A percentile compares a stretch with the other conserved stretches of the same genome.
phyloP scores from a whole-genome alignment of 2,888 invertebrate species.

The Agrotis ipsilon region DNA sequence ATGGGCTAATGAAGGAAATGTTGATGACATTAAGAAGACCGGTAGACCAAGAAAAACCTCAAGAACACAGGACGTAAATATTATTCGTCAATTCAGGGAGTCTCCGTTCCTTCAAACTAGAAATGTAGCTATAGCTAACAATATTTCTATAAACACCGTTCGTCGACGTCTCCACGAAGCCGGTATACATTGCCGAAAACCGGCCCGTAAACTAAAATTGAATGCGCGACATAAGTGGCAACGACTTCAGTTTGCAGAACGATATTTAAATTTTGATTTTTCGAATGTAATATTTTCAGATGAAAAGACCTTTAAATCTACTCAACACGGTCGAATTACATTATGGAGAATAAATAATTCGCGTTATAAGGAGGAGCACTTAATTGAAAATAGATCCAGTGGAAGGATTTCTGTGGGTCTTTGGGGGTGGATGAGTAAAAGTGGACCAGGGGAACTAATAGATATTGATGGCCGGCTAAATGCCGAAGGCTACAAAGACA shows the following conservation, averaged over 20 bases:
- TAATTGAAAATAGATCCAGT: constrained; percentile 45
- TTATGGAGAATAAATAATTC: constrained; percentile 27
- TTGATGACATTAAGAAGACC: too few species aligned
- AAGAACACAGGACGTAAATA: too few species aligned
- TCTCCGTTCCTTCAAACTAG: too few species aligned
- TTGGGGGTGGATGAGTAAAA: constrained; percentile 65
- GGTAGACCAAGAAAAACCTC: too few species aligned
- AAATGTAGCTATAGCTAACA: too few species aligned
- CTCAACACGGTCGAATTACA: constrained; percentile 24
- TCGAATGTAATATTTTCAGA: constrained; percentile 40
- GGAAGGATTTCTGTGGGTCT: constrained; percentile 57
- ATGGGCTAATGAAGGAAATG: too few species aligned
- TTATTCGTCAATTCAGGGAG: too few species aligned
- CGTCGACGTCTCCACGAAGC: constrained; percentile 14
- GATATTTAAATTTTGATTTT: constrained; percentile 41
- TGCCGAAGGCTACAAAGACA: constrained; percentile 29
- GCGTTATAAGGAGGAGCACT: constrained; percentile 33
- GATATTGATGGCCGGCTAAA: constrained; percentile 50
- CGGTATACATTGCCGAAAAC: constrained; percentile 11
- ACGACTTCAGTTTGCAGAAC: constrained; percentile 24
- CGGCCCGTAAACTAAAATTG: constrained; percentile 18
- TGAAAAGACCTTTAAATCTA: constrained; percentile 39
- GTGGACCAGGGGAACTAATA: constrained; percentile 61
- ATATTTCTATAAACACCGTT: constrained; percentile 18
- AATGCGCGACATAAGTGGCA: constrained; percentile 13